Evolutionary conservation across 2,888 invertebrate genomes (phyloP), one percentile per base, ranked within the genome.

Genomic region (Pyrrhopygopsis socrates): DNA sequence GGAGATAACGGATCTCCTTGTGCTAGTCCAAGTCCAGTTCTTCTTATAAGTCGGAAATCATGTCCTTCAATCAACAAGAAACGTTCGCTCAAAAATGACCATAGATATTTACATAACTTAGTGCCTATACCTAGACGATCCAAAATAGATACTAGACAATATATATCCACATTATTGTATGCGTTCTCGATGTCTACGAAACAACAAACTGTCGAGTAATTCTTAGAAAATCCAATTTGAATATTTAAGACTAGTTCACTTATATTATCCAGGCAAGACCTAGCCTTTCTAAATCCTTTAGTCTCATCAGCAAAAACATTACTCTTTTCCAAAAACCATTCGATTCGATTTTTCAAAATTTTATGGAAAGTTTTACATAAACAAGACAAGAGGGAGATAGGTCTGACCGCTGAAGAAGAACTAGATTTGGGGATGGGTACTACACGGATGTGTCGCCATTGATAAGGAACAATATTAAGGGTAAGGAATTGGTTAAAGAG

Each of bases 111-210:
- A 27, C 75, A 75, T 11, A 75, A 11, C 4, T 60, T 75, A 29
- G 38, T 29, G 11, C 60, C 75, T 18, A 75, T 60, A 18, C 60
- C 60, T n/a, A 75, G 13, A 20, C 6, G 11, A 22, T 75, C n/a
- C 5, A 75, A 27, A 0, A 15, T 54, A 20, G 34, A 15, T 63
- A 75, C 5, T 8, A 75, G 54, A 20, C 27, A 38, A 22, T 30
- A 20, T 4, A 60, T 22, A 24, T 75, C 75, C 15, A 18, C 73
- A 73, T 93, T 93, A 80, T 94, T 94, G 30, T 95, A 93, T 0
- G 93, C 94, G 65, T 82, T 93, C n/a, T 94, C 82, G 13, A 95
- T 90, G 70, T 94, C 94, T 22, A 94, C n/a, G 78, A 94, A 94
- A 71, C 92, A 94, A 18, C 50, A 45, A 11, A 71, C 29, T 29